Conservation (phyloP, 2,113 vertebrate genomes). For the Donacobius atricapilla region DNA sequence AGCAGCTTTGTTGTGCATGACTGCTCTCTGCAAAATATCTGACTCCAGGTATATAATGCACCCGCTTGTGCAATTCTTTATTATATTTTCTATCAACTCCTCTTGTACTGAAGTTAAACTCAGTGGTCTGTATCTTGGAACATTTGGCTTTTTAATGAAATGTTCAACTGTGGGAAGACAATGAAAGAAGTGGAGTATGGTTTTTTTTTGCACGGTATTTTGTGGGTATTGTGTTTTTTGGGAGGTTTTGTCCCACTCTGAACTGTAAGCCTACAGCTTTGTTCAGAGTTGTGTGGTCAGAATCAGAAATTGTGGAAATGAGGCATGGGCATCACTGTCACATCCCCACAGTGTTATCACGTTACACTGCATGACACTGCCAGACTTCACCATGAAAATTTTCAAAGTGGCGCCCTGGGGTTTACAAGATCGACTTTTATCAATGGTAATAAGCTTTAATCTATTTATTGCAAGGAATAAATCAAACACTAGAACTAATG, state of each 20-base stretch:
- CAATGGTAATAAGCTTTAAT: constrained; percentile 7
- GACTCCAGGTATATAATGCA: background rate
- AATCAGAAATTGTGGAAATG: background rate
- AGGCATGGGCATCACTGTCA: background rate
- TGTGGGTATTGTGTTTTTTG: background rate
- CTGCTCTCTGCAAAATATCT: background rate
- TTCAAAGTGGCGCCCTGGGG: background rate
- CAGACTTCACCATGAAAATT: background rate
- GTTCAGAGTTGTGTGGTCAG: background rate
- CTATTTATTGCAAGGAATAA: background rate
- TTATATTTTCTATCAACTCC: background rate
- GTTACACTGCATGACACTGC: background rate
- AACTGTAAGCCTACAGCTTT: background rate
- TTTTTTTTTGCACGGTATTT: background rate
- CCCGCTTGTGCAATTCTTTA: background rate
- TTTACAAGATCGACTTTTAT: constrained; percentile 1
- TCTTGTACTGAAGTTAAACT: background rate
- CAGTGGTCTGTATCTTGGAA: background rate
- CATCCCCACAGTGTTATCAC: background rate
- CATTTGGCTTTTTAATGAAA: background rate
- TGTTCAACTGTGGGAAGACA: background rate
- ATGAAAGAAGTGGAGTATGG: background rate
- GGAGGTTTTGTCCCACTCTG: background rate
- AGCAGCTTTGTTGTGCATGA: background rate
- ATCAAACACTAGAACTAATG: background rate